Evolutionary conservation across 2,113 vertebrate genomes (phyloP).

Genomic region (Rhipidura dahli): DNA sequence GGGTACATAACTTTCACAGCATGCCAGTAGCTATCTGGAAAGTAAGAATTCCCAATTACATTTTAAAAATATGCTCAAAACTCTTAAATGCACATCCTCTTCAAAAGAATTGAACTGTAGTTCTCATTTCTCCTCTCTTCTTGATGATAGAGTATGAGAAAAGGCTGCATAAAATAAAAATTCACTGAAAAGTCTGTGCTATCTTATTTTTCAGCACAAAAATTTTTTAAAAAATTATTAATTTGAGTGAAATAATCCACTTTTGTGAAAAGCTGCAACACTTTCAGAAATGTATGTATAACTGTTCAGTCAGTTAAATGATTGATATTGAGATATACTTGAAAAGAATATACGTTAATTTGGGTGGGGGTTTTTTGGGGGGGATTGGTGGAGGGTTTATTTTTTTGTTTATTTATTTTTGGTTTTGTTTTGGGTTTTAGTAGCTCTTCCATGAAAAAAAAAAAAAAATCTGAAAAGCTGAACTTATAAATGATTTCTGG

Average conservation of each 20-base stretch:
- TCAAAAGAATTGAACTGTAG: not conserved
- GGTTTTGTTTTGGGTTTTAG: not conserved
- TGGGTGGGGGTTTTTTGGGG: not conserved
- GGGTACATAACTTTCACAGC: not conserved
- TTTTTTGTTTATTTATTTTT: not conserved
- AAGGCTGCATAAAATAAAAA: not conserved
- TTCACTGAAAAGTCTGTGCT: not conserved
- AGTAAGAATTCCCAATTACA: not conserved
- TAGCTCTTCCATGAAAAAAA: not conserved
- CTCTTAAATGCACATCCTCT: not conserved
- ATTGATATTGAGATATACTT: not conserved
- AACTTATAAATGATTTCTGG: not conserved
- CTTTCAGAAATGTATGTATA: not conserved
- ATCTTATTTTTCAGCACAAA: not conserved
- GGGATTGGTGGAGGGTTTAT: not conserved
- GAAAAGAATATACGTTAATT: not conserved
- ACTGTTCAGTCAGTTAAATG: not conserved
- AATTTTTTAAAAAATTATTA: not conserved
- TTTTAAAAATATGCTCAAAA: not conserved
- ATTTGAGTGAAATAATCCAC: not conserved
- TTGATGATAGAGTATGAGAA: not conserved
- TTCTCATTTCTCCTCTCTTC: not conserved
- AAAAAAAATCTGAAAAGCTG: not conserved
- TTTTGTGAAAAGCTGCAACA: not conserved
- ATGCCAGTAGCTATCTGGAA: not conserved